These are phyloP conservation scores for Chaunax sp. DNA, from an alignment of 2,797 vertebrate genomes.

Conservation along the genomic window DNA sequence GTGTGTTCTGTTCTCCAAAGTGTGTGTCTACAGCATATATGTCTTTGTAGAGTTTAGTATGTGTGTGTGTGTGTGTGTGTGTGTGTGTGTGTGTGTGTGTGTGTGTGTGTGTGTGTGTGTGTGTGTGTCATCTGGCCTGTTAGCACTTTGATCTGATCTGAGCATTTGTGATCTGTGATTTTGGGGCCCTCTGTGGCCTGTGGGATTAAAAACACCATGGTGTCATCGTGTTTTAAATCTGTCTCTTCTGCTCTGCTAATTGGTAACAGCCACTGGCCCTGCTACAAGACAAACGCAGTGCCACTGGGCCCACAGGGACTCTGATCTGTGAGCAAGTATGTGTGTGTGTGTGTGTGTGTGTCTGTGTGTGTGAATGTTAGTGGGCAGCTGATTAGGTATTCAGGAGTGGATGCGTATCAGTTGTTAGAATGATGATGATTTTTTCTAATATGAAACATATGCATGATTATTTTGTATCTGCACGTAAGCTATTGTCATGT, in stretches of 20 bases:
- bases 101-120: conserved; percentile 11
- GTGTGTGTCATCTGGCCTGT: conserved; percentile 59
- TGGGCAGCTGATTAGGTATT: conserved; percentile 66
- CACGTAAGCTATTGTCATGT: conserved; percentile 34
- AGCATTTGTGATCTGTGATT: conserved; percentile 78
- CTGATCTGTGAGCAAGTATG: conserved; percentile 14
- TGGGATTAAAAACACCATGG: conserved; percentile 73
- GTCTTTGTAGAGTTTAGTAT: conserved; percentile 31
- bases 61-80: conserved; percentile 35
- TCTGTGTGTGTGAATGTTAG: conserved; percentile 39
- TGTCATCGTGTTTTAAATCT: conserved; percentile 80
- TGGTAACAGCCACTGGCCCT: conserved; percentile 72
- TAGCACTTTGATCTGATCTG: conserved; percentile 77
- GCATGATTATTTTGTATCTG: conserved; percentile 40
- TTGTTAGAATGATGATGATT: conserved; percentile 57
- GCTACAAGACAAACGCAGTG: conserved; percentile 71
- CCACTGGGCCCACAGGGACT: conserved; percentile 61
- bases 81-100: conserved; percentile 35
- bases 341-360: conserved; percentile 23
- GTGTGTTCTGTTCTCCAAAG: background rate
- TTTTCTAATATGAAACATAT: conserved; percentile 59
- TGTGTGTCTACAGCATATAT: conserved; percentile 3
- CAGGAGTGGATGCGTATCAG: conserved; percentile 51
- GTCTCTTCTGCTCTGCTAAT: conserved; percentile 80
- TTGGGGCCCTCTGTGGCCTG: conserved; percentile 66